Evolutionary conservation across 2,888 invertebrate species (phyloP).

Genomic region (Onthophagus sagittarius): DNA sequence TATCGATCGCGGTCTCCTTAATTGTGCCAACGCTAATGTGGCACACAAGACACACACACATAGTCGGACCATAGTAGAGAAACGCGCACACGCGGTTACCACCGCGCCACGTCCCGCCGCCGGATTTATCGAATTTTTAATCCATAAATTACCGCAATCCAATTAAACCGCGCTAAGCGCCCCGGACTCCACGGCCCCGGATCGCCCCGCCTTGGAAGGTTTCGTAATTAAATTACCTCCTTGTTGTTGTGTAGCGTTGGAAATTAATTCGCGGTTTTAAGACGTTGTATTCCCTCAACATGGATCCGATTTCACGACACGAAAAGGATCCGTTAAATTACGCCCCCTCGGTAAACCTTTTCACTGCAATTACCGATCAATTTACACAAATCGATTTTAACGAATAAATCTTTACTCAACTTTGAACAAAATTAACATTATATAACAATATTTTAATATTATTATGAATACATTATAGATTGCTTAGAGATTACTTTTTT

Average conservation of each 20-base stretch:
- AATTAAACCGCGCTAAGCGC: constrained; percentile 33
- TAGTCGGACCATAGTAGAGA: neutral
- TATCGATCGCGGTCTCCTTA: constrained; percentile 9
- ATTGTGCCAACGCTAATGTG: constrained; percentile 6
- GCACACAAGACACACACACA: neutral
- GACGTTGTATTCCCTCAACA: neutral
- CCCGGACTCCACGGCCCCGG: constrained; percentile 3
- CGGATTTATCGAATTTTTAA: constrained; percentile 33
- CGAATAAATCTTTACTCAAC: too few relatives aligned
- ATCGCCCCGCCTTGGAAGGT: constrained; percentile 32
- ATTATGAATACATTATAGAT: too few relatives aligned
- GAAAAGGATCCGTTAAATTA: neutral
- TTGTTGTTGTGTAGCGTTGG: constrained; percentile 23
- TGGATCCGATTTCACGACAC: neutral
- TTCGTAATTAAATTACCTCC: constrained; percentile 31
- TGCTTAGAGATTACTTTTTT: too few relatives aligned
- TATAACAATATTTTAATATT: too few relatives aligned
- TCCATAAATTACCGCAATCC: constrained; percentile 35
- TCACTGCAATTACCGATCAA: neutral
- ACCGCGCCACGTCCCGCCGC: neutral
- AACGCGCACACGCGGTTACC: too few relatives aligned
- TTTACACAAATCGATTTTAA: neutral
- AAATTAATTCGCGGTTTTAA: constrained; percentile 14
- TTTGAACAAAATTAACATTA: too few relatives aligned
- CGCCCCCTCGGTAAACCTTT: neutral